phyloP scores from a whole-genome alignment of 2,888 invertebrate genomes.

The Teleiodes luculella region DNA sequence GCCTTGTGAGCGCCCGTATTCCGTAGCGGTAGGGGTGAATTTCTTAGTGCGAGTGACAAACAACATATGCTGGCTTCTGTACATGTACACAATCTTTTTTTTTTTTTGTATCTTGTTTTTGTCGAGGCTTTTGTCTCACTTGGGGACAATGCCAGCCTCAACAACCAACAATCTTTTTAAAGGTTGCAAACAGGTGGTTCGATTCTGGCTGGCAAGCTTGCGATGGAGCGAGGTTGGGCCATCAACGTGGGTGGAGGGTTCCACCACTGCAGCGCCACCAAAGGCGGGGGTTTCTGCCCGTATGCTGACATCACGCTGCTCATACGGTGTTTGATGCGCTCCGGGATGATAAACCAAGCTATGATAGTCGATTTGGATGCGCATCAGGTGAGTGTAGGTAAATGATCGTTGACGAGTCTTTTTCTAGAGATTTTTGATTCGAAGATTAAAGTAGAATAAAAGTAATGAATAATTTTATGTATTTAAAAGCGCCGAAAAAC shows the following conservation, averaged over 20 bases:
- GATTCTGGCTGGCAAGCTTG: slow-evolving; percentile 89
- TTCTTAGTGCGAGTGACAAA: too few species aligned
- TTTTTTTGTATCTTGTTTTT: too few species aligned
- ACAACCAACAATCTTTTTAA: slow-evolving; percentile 23
- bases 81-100: slow-evolving; percentile 5
- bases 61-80: too few species aligned
- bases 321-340: slow-evolving; percentile 81
- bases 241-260: slow-evolving; percentile 95
- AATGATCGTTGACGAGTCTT: too few species aligned
- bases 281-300: slow-evolving; percentile 92
- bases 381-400: slow-evolving; percentile 82
- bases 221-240: slow-evolving; percentile 90
- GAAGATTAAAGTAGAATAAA: too few species aligned
- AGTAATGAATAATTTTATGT: too few species aligned
- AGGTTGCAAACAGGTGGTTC: slow-evolving; percentile 90
- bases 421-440: too few species aligned
- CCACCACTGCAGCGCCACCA: slow-evolving; percentile 88
- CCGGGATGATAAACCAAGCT: slow-evolving; percentile 79
- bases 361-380: slow-evolving; percentile 96
- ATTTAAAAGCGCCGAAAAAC: too few species aligned
- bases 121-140: too few species aligned
- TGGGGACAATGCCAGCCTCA: too few species aligned
- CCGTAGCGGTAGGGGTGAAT: too few species aligned
- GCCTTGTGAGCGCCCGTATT: too few species aligned
- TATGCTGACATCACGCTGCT: slow-evolving; percentile 93